Evolutionary conservation across 23 tunicate species (phyloP).

Genomic region (Ciona savignyi): DNA sequence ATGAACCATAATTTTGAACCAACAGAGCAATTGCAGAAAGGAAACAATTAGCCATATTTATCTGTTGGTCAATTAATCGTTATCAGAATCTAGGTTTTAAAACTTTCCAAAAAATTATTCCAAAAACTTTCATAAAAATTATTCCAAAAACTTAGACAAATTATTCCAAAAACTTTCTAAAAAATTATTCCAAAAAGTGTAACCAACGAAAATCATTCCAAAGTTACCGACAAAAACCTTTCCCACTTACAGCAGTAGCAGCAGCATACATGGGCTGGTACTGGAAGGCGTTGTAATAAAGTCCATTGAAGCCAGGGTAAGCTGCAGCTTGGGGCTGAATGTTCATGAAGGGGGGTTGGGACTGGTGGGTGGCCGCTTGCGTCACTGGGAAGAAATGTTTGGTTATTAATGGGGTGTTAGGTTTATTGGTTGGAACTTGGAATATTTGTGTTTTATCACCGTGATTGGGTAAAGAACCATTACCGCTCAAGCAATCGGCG

Average conservation of each 20-base stretch:
- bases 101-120: not conserved
- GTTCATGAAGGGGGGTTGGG: conserved; percentile 30
- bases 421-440: too few relatives aligned
- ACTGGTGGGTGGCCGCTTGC: conserved; percentile 49
- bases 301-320: conserved; percentile 35
- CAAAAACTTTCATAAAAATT: not conserved
- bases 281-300: conserved; percentile 76
- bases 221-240: not conserved
- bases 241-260: conserved; percentile 35
- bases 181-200: not conserved
- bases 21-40: too few relatives aligned
- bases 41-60: too few relatives aligned
- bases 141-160: not conserved
- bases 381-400: conserved; percentile 21
- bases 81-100: too few relatives aligned
- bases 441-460: too few relatives aligned
- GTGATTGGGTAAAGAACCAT: too few relatives aligned
- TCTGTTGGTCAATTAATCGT: too few relatives aligned
- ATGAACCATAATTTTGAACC: too few relatives aligned
- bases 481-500: too few relatives aligned
- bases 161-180: not conserved
- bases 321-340: conserved; percentile 30
- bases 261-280: conserved; percentile 75
- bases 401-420: too few relatives aligned
- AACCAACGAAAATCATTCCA: not conserved